Conservation (phyloP, 2,797 vertebrate species). For the Pampus argenteus region DNA sequence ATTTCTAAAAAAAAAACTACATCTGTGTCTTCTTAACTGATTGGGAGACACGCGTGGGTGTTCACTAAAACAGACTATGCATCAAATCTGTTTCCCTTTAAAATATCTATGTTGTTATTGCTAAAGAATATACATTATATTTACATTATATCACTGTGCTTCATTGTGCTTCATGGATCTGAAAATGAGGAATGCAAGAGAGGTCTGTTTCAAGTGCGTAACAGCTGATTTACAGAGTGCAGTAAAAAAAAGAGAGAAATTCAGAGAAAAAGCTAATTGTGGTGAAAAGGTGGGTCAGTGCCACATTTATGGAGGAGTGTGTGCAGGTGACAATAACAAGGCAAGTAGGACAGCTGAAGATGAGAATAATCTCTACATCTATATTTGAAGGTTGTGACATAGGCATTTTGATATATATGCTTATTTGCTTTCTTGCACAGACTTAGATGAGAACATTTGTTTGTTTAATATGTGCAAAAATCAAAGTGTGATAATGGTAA, state of each 20-base stretch:
- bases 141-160: conserved; percentile 4
- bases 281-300: background rate
- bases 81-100: conserved; percentile 21
- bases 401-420: no score
- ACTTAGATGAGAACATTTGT: background rate
- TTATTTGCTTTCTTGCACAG: no score
- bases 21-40: conserved; percentile 17
- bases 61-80: background rate
- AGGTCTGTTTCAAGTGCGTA: conserved; percentile 24
- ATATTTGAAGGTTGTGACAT: no score
- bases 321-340: background rate
- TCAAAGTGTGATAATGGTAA: no score
- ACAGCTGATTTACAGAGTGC: background rate
- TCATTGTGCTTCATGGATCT: background rate
- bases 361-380: background rate
- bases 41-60: conserved; percentile 3
- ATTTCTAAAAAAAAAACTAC: conserved; percentile 24
- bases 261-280: background rate
- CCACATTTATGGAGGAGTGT: background rate
- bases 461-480: background rate
- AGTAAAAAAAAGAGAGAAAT: background rate
- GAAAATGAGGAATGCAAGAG: conserved; percentile 29
- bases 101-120: background rate
- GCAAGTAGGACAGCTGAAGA: no score
- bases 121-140: conserved; percentile 27